Evolutionary conservation across 2,888 invertebrate species (phyloP), one percentile per base, ranked within the genome.

Genomic region (Drosophila neoperkinsi): DNA sequence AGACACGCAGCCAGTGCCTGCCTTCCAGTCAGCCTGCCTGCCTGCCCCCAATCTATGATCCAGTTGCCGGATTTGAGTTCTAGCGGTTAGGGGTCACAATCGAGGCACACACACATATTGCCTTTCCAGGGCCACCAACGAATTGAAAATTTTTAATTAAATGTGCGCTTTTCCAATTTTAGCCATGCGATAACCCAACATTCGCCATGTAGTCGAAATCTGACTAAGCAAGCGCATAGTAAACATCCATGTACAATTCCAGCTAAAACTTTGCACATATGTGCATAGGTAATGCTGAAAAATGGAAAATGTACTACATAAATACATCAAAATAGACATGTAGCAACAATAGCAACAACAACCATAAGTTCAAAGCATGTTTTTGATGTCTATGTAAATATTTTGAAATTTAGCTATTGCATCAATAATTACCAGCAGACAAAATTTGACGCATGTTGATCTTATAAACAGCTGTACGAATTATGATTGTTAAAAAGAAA

Each of bases 101-200:
- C 21, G 46, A 25, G 25, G 13, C 46, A 25, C 21, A 46, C 21
- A 36, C 18, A 36, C 36, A 38, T 52, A 53, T 59, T 52, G 55
- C 60, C 63, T 46, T 36, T 46, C 51, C 57, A 25, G 53, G 60
- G 59, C 73, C 62, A 70, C 69, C 79, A 62, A 59, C 9, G 70
- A 64, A 60, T 59, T 52, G n/a, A 63, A 56, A 49, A 71, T 64
- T 82, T 83, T 87, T 77, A 84, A 84, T 84, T 89, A 84, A 84
- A 69, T 84, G 55, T 64, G 31, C 68, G 65, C 31, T 78, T 71
- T 70, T 80, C 76, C 72, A 71, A 78, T 81, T 89, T 80, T 74
- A 79, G 77, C 49, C 71, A 61, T 66, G 65, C 73, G 84, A 82
- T 84, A 79, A 81, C 59, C 25, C 68, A 53, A 38, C 58, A 55